Evolutionary conservation across 2,113 vertebrate genomes (phyloP).

Genomic region (Calcarius ornatus): DNA sequence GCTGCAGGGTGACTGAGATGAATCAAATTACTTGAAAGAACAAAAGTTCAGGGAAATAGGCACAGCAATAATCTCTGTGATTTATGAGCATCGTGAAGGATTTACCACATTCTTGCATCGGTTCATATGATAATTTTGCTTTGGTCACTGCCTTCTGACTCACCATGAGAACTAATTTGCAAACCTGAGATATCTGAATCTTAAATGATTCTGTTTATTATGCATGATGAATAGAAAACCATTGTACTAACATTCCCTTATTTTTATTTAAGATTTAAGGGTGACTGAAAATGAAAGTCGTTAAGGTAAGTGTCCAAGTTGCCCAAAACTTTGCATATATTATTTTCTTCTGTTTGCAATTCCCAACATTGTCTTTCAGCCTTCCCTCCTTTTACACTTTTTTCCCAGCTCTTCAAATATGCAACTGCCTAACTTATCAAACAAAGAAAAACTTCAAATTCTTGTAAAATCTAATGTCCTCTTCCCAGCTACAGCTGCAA

Average conservation of each 20-base stretch:
- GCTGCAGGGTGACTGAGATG: neutral
- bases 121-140: slow-evolving; percentile 33
- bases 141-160: slow-evolving; percentile 34
- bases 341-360: neutral
- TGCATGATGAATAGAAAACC: slow-evolving; percentile 13
- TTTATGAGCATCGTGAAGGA: slow-evolving; percentile 27
- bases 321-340: neutral
- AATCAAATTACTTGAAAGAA: slow-evolving; percentile 33
- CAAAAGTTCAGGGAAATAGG: slow-evolving; percentile 23
- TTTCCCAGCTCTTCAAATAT: neutral
- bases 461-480: neutral
- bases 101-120: slow-evolving; percentile 19
- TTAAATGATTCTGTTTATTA: slow-evolving; percentile 47
- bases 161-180: neutral
- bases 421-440: neutral
- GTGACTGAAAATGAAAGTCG: neutral
- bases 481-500: neutral
- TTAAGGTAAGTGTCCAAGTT: neutral
- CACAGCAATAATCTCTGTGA: neutral
- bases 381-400: neutral
- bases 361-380: neutral
- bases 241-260: neutral
- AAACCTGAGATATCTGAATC: slow-evolving; percentile 24
- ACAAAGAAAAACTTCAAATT: neutral
- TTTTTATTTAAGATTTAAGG: neutral